Evolutionary conservation across 2,888 invertebrate genomes (phyloP).

Genomic region (Mystacides longicornis): DNA sequence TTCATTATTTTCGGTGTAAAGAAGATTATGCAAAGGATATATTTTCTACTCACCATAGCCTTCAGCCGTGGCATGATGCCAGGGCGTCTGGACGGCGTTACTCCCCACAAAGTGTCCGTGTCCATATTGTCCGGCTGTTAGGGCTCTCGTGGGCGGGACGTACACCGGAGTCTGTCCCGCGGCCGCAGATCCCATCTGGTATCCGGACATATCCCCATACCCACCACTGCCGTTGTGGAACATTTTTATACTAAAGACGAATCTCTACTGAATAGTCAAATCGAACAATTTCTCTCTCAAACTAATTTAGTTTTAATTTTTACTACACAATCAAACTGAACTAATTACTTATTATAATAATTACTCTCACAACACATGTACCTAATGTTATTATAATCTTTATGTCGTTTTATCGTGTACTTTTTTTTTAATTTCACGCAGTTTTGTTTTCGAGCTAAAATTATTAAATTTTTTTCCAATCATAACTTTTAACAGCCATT

Average conservation of each 20-base stretch:
- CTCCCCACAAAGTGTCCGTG: constrained; percentile 40
- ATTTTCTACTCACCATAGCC: constrained; percentile 34
- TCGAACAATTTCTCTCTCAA: too few relatives aligned
- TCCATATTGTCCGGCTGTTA: constrained; percentile 48
- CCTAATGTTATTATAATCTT: too few relatives aligned
- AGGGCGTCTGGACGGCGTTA: constrained; percentile 37
- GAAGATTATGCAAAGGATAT: too few relatives aligned
- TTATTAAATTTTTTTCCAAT: neutral
- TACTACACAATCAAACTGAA: too few relatives aligned
- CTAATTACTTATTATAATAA: too few relatives aligned
- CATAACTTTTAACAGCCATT: constrained; percentile 1
- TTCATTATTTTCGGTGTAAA: too few relatives aligned
- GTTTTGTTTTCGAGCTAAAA: neutral
- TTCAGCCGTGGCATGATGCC: constrained; percentile 34
- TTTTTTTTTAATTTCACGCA: neutral
- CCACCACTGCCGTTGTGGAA: constrained; percentile 23
- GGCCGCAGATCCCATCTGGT: constrained; percentile 27
- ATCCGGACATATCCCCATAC: constrained; percentile 31
- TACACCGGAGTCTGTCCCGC: constrained; percentile 53
- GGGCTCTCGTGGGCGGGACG: constrained; percentile 56
- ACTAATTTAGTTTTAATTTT: too few relatives aligned
- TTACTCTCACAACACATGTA: too few relatives aligned
- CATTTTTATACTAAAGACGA: too few relatives aligned
- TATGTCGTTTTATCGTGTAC: too few relatives aligned
- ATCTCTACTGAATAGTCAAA: too few relatives aligned